Base-by-base conservation (phyloP, 2,888 invertebrate genomes). In the Sericinus montela region DNA sequence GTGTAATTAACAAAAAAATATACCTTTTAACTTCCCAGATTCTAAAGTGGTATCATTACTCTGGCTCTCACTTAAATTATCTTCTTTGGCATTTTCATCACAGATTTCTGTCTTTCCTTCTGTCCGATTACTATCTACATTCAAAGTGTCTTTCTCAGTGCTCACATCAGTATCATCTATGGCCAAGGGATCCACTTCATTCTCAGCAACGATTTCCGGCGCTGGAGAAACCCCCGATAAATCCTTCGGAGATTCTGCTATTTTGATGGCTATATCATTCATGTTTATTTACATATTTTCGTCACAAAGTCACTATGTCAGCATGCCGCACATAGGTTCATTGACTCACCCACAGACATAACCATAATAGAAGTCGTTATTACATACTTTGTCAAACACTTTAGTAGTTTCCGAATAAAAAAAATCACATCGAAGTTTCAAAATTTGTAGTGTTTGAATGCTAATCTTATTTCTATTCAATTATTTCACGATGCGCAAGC, bases 211-310 rank as follows among this genome's bases (percentile, higher is more conserved):
- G 19, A 65, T 57, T 55, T 76, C 74, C 54, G 65, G 66, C 50
- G 69, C 63, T 54, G 77, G 73, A 60, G 78, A 69, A 57, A 69
- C 68, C 55, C 59, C 72, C 60, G 67, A 60, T 65, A 64, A 51
- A 60, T 75, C 78, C 72, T 84, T 84, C 57, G 75, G 77, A 69
- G 82, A 76, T 75, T 84, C 86, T 69, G 76, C 80, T 78, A 76
- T 75, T 78, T 86, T 86, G 65, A 82, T 75, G 67, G 75, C 82
- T 80, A 80, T 80, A 84, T 86, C 86, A 77, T 87, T 87, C 87
- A 88, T 88, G 85, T 85, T 88, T 87, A 87, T 86, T 86, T 85
- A 87, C 87, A 88, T 88, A 84, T 80, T 88, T 87, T 72, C 76
- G 75, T 72, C 75, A 71, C 73, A 72, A 62, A 77, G 71, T 74